Evolutionary conservation across 2,113 vertebrate species (phyloP), one percentile per base, ranked within the genome.

Genomic region (Triplophysa siluroides): DNA sequence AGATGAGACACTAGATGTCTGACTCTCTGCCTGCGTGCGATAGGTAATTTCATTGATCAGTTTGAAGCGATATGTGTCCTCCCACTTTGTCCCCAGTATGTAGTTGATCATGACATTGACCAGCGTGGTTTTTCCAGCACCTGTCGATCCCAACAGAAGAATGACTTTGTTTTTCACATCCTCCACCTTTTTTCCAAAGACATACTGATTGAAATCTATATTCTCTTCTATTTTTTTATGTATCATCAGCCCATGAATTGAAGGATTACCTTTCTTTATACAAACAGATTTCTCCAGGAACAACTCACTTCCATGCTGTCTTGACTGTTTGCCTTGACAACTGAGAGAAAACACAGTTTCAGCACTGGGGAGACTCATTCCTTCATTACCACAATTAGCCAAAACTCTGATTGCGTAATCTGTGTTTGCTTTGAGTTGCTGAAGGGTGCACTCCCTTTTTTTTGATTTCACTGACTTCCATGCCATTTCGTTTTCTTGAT

Each of bases 1-100:
- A 18, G 81, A 83, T 7, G 78, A 86, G 47, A 90, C 69, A 2
- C 26, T 64, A 1, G 83, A 83, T 19, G 85, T 87, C 70, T 89
- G 87, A n/a, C 84, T 86, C 29, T 89, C 81, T 2, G 85, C 85
- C 64, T 88, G 95, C 68, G 73, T 18, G 29, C 61, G 72, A 33
- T 83, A 73, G 12, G 81, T 85, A 21, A 75, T 66, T 60, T 85
- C 83, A 64, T 82, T 29, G 77, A 85, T 83, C 14, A 85, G 58
- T 78, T 85, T 85, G 61, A 73, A 85, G 52, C 84, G 81, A 19
- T 78, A 81, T 4, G 3, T 0, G 6, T 85, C 85, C 54, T 81
- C 67, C 81, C 81, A 83, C 54, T 85, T 79, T 43, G 85, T 83
- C 0, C 81, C 78, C 2, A 86, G 73, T 10, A 86, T 78, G 68